phyloP scores from a whole-genome alignment of 2,797 vertebrate genomes.

The Peromyscus eremicus region DNA sequence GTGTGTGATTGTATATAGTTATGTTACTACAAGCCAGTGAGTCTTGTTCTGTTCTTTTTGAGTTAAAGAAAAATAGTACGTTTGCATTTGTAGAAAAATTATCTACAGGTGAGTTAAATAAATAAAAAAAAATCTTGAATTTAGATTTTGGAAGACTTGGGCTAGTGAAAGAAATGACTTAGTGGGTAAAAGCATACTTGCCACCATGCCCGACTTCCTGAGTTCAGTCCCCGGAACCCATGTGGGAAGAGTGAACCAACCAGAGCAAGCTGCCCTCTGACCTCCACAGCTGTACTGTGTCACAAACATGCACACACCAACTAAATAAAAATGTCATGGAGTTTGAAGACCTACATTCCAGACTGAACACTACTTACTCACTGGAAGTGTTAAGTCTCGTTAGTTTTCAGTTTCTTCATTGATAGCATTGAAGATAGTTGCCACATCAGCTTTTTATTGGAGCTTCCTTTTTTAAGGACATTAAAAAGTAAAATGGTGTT shows the following conservation, averaged over 20 bases:
- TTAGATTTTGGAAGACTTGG: neutral
- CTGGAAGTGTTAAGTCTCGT: constrained; percentile 7
- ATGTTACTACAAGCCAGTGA: neutral
- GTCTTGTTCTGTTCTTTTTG: constrained; percentile 43
- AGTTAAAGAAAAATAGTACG: constrained; percentile 63
- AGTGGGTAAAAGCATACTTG: neutral
- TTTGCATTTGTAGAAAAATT: constrained; percentile 63
- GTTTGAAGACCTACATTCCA: constrained; percentile 39
- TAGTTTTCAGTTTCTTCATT: constrained; percentile 44
- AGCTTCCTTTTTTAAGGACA: neutral
- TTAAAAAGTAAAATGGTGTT: neutral
- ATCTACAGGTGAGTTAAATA: constrained; percentile 33
- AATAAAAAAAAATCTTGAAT: constrained; percentile 15
- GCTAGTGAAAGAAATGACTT: neutral
- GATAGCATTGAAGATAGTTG: neutral
- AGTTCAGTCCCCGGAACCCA: neutral
- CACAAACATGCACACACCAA: neutral
- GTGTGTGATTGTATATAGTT: constrained; percentile 50
- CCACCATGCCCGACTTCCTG: neutral
- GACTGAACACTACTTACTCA: neutral
- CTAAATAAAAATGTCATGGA: neutral
- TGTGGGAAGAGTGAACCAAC: neutral
- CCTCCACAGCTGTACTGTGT: neutral
- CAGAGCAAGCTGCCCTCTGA: neutral
- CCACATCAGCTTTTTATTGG: neutral